Evolutionary conservation across 2,113 vertebrate genomes (phyloP).

Genomic region (Ondatra zibethicus): DNA sequence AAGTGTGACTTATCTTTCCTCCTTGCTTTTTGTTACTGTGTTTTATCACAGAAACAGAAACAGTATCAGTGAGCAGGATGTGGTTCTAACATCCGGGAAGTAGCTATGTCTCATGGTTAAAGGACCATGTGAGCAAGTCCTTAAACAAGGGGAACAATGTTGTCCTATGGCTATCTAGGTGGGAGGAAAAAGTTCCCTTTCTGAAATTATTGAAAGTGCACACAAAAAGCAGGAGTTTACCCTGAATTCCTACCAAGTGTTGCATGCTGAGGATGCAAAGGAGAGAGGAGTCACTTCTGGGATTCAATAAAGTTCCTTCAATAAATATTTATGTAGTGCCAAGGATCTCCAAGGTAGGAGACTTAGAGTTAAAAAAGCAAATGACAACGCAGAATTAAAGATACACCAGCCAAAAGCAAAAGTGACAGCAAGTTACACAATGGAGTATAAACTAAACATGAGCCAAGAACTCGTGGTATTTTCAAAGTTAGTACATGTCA

Average conservation of each 20-base stretch:
- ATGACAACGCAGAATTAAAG: slow-evolving; percentile 7
- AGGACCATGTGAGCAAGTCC: neutral
- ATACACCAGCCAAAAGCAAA: slow-evolving; percentile 4
- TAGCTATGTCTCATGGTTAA: no score
- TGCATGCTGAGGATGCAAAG: neutral
- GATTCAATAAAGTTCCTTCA: neutral
- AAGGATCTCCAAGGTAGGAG: neutral
- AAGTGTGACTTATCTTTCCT: neutral
- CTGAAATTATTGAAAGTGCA: neutral
- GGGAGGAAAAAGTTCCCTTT: neutral
- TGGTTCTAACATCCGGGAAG: neutral
- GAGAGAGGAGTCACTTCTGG: accelerated
- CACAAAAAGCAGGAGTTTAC: neutral
- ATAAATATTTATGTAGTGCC: slow-evolving; percentile 39
- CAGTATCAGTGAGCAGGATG: neutral
- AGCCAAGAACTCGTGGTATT: slow-evolving; percentile 61
- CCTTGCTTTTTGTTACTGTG: no score
- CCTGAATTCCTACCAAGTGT: neutral
- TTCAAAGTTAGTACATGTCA: slow-evolving; percentile 35
- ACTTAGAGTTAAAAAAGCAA: slow-evolving; percentile 34
- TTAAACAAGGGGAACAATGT: neutral
- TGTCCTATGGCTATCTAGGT: accelerated
- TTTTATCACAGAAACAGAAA: neutral
- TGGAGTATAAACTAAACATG: neutral
- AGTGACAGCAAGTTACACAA: slow-evolving; percentile 58